phyloP scores from a whole-genome alignment of 2,888 invertebrate genomes.

The Spodoptera picta region DNA sequence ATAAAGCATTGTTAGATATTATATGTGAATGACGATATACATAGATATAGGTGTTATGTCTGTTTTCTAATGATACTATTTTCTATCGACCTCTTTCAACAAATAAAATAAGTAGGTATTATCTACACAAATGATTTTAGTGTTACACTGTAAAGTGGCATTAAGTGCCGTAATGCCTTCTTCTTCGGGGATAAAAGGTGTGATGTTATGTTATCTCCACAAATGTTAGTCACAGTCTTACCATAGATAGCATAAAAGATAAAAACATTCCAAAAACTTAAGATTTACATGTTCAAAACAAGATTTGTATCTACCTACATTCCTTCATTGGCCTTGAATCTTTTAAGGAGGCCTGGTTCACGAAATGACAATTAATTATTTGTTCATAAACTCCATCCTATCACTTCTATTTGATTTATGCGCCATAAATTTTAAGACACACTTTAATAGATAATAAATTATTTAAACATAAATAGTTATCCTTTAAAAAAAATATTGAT shows the following conservation, averaged over 20 bases:
- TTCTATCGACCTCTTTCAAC: too few species aligned
- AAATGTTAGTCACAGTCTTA: constrained; percentile 1
- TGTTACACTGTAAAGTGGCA: too few species aligned
- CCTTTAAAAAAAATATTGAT: too few species aligned
- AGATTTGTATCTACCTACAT: constrained; percentile 21
- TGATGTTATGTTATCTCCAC: neutral
- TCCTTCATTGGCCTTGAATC: constrained; percentile 43
- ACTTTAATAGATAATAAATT: constrained; percentile 3
- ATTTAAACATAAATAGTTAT: neutral
- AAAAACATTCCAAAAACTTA: neutral
- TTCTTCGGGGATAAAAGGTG: too few species aligned
- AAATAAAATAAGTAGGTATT: too few species aligned
- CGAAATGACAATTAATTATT: too few species aligned
- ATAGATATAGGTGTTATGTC: too few species aligned
- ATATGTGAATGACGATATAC: constrained; percentile 12
- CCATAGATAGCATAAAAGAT: constrained; percentile 1
- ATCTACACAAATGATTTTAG: too few species aligned
- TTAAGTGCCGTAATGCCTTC: too few species aligned
- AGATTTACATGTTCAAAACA: constrained; percentile 18
- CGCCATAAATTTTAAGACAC: constrained; percentile 5
- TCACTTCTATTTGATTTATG: constrained; percentile 15
- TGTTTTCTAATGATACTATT: too few species aligned
- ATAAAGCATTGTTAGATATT: constrained; percentile 36
- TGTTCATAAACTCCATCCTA: too few species aligned
- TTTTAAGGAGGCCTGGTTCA: constrained; percentile 8